Base-by-base conservation (phyloP, 2,888 invertebrate genomes). In the Gandaritis pyraliata region DNA sequence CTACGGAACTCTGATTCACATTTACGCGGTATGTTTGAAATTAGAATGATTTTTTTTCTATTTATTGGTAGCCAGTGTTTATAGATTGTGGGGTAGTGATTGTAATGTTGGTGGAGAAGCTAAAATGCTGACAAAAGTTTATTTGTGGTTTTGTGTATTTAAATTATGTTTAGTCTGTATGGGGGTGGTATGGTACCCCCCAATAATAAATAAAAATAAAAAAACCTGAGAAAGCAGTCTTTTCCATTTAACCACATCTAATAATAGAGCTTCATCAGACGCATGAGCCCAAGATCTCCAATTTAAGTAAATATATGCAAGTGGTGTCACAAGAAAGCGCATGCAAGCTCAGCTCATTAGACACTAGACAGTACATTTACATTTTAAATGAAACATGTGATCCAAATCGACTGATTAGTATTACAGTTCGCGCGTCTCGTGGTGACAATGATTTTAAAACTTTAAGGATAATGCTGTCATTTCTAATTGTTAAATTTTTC, bases 331-430 rank as follows among this genome's bases (percentile, higher is more conserved):
- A 66, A 60, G 70, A 70, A 70, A 70, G 70, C 39, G 56, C 61
- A 48, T 18, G 67, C 58, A 16, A 48, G 30, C 59, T 56, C 30
- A 57, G 49, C 67, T 65, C 66, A 68, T 70, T 70, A 70, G 50
- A 70, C 50, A 38, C 45, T 46, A 33, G 33, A 33, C 33, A 10
- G 33, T 11, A 10, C 55, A 49, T 70, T 68, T 56, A 65, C 68
- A 70, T 66, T 72, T 68, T 70, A 71, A 73, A 71, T 70, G 67
- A 64, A 64, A 65, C 64, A 71, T 74, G 79, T 81, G 83, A 81
- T 86, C 85, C 77, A 80, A 83, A 85, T 83, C 72, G 73, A 39
- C 82, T 85, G 74, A 70, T 89, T 87, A 87, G 85, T 88, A 88
- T 86, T 83, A 76, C 75, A 71, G 72, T 70, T 69, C 58, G 66